Percentiles rank a stretch among this genome's conserved stretches.
phyloP scores from a whole-genome alignment of 2,888 invertebrate species.

The Andrena bucephala region DNA sequence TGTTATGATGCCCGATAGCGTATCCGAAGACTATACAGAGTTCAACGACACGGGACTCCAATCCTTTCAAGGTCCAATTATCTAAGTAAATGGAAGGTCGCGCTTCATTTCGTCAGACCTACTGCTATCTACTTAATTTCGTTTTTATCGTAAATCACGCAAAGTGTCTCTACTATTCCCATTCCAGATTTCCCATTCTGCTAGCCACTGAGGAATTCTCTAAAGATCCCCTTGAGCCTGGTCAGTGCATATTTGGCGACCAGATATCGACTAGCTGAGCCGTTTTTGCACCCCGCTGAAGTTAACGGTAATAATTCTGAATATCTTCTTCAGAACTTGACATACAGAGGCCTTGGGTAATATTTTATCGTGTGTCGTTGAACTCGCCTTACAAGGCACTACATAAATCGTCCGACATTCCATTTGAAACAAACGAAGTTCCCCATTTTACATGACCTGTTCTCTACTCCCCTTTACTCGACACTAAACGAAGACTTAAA shows the following conservation, averaged over 20 bases:
- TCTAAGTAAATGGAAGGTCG: neutral
- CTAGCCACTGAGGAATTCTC: neutral
- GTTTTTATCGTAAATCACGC: neutral
- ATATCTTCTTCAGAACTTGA: neutral
- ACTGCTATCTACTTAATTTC: neutral
- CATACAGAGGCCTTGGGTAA: slow-evolving; percentile 2
- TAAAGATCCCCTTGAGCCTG: slow-evolving; percentile 12
- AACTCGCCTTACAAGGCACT: neutral
- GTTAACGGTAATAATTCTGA: slow-evolving; percentile 9
- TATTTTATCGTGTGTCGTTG: slow-evolving; percentile 12
- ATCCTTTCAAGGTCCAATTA: slow-evolving; percentile 7
- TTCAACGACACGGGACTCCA: neutral
- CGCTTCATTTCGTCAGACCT: neutral
- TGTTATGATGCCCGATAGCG: neutral
- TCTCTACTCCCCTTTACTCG: too few species aligned
- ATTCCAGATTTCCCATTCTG: neutral
- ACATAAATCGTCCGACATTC: neutral
- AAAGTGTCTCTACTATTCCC: neutral
- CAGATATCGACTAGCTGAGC: neutral
- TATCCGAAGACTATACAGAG: neutral
- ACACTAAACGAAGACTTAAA: neutral
- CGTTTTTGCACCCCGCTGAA: slow-evolving; percentile 3
- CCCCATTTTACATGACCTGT: too few species aligned
- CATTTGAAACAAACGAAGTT: neutral
- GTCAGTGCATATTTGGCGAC: slow-evolving; percentile 7